phyloP scores from a whole-genome alignment of 37 sponge, comb jelly and placozoan genomes.

The Bolinopsis microptera region DNA sequence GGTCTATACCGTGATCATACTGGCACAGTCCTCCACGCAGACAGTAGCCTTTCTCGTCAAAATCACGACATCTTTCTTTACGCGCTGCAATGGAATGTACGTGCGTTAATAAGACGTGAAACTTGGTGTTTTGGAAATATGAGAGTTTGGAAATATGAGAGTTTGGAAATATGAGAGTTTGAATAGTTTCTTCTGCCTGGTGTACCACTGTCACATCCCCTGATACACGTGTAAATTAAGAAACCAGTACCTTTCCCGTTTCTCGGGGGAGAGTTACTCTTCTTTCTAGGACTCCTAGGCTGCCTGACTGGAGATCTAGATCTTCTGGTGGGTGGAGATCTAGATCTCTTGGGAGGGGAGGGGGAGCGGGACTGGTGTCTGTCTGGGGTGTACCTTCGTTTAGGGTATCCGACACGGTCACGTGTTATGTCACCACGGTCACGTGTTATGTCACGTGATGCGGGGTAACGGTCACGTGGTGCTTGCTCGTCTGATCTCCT shows the following conservation, averaged over 20 bases:
- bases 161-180: too few species aligned
- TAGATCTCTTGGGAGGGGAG: background rate
- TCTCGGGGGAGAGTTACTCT: background rate
- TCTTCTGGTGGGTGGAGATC: background rate
- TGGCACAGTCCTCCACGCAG: constrained; percentile 93
- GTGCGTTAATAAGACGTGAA: too few species aligned
- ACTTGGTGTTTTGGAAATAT: too few species aligned
- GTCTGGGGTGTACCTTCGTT: background rate
- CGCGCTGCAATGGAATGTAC: background rate
- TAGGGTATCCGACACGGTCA: constrained; percentile 15
- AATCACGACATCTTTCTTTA: background rate
- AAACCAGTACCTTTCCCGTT: background rate
- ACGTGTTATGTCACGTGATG: constrained; percentile 9
- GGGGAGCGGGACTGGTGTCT: constrained; percentile 2
- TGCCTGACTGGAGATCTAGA: background rate
- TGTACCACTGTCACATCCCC: too few species aligned
- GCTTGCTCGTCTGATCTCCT: constrained; percentile 29
- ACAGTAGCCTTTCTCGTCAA: constrained; percentile 90
- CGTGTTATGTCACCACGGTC: background rate
- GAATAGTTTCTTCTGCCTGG: too few species aligned
- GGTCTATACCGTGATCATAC: constrained; percentile 91
- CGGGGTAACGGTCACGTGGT: constrained; percentile 2
- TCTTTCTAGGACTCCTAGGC: background rate
- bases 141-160: too few species aligned
- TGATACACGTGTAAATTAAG: too few species aligned